Base-by-base conservation (phyloP, 2,113 vertebrate species). In the Sciurus niger region DNA sequence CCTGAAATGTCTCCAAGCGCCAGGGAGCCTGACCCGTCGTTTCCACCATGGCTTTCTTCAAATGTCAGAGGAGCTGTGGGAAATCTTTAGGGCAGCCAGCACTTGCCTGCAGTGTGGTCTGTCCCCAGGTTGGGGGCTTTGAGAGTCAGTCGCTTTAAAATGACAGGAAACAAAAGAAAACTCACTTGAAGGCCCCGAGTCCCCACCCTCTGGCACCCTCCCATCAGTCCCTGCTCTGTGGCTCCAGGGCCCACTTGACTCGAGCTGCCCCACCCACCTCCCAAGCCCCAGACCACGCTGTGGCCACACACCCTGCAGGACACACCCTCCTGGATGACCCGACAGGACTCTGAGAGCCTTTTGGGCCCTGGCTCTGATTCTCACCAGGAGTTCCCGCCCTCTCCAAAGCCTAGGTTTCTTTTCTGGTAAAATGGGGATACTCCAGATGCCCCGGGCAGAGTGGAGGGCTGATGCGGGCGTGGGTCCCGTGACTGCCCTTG, bases 191-290 rank as follows among this genome's bases (percentile, higher is more conserved):
- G 40, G 73, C 30, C 25, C n/a, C 8, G 2, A 67, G 37, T 53
- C 55, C 9, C 1, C 4, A 0, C 74, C 25, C 16, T 22, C n/a
- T 7, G 28, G 30, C 6, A 16, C 37, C 40, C 65, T 0, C 17
- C 24, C 4, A 0, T 8, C 8, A 0, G 0, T 24, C 13, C 4
- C n/a, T 1, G 6, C 77, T 22, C 51, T 7, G 20, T 6, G n/a
- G 24, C 77, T 16, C 6, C 17, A 28, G 4, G 46, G 20, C n/a
- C 55, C 28, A 0, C 4, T 6, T 0, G 1, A 3, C 37, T 34
- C 25, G 11, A 13, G 37, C 1, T 32, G 14, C 34, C 70, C 11
- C 34, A 4, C 0, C 3, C 2, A 3, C 46, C 32, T 30, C 37
- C 87, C 28, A 17, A 14, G 18, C 48, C 43, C 68, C 76, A 83